Percentiles rank a stretch among this genome's conserved stretches.
These are phyloP conservation scores for Adineta ricciae DNA, from an alignment of 2,888 invertebrate species.

Conservation along the genomic window DNA sequence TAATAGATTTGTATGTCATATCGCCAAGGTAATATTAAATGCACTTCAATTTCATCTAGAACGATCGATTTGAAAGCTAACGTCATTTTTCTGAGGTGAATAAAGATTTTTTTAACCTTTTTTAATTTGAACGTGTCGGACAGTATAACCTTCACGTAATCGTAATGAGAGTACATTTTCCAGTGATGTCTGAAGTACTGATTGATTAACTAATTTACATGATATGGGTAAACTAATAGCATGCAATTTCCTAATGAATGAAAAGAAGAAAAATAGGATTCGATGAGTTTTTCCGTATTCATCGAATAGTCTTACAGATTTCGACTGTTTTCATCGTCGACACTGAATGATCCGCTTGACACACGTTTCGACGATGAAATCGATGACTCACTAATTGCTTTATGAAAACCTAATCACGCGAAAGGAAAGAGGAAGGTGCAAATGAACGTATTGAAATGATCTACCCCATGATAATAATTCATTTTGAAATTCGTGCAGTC, in stretches of 20 bases:
- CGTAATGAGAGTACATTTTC: conserved; percentile 63
- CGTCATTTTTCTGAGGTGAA: background rate
- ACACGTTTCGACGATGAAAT: background rate
- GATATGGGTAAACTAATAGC: background rate
- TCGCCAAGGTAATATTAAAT: conserved; percentile 63
- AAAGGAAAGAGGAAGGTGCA: too few species aligned
- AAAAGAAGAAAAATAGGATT: too few species aligned
- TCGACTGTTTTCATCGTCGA: background rate
- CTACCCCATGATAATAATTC: conserved; percentile 11
- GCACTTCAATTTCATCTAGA: conserved; percentile 54
- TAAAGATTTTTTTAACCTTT: conserved; percentile 37
- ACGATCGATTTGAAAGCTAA: background rate
- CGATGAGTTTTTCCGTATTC: background rate
- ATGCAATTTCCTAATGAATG: background rate
- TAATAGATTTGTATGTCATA: conserved; percentile 64
- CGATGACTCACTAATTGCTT: background rate
- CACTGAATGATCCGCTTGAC: background rate
- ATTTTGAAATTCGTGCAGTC: background rate
- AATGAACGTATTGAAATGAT: too few species aligned
- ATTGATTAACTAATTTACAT: background rate
- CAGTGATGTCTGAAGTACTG: conserved; percentile 52
- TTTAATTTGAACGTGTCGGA: conserved; percentile 51
- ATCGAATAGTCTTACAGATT: background rate
- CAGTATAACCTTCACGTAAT: conserved; percentile 65
- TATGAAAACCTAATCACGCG: background rate